phyloP scores from a whole-genome alignment of 2,888 invertebrate species.

The Ypsolopha sequella region DNA sequence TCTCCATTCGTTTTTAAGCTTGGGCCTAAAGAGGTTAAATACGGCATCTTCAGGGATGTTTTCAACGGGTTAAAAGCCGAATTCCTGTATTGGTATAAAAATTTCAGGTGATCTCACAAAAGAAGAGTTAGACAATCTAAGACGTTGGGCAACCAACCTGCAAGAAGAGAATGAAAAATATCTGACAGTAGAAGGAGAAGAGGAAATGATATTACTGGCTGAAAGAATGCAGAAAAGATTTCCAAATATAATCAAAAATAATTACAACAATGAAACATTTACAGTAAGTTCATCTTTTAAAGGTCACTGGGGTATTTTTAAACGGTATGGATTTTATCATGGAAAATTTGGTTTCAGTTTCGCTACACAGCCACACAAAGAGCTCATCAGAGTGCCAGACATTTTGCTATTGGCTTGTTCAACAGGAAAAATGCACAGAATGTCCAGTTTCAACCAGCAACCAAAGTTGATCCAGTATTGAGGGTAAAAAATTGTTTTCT shows the following conservation, averaged over 20 bases:
- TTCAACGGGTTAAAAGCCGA: background rate
- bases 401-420: constrained; percentile 83
- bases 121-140: constrained; percentile 52
- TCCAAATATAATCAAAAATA: constrained; percentile 71
- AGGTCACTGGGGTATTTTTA: background rate
- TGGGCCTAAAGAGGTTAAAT: too few relatives aligned
- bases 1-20: too few relatives aligned
- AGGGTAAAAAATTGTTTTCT: constrained; percentile 61
- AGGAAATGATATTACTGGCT: constrained; percentile 79
- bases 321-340: background rate
- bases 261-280: constrained; percentile 72
- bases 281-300: constrained; percentile 47
- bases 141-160: constrained; percentile 71
- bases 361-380: constrained; percentile 83
- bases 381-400: constrained; percentile 79
- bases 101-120: constrained; percentile 42
- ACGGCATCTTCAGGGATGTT: too few relatives aligned
- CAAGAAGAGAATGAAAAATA: constrained; percentile 67
- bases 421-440: constrained; percentile 71
- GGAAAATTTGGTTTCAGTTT: constrained; percentile 67
- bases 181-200: constrained; percentile 80
- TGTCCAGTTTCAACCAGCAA: constrained; percentile 75
- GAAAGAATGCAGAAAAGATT: constrained; percentile 81
- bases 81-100: background rate
- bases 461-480: constrained; percentile 74